A percentile compares a stretch with the other conserved stretches of the same genome.
These are phyloP conservation scores for Microctenopoma lineatum DNA, from an alignment of 2,797 vertebrate genomes.

Conservation along the genomic window DNA sequence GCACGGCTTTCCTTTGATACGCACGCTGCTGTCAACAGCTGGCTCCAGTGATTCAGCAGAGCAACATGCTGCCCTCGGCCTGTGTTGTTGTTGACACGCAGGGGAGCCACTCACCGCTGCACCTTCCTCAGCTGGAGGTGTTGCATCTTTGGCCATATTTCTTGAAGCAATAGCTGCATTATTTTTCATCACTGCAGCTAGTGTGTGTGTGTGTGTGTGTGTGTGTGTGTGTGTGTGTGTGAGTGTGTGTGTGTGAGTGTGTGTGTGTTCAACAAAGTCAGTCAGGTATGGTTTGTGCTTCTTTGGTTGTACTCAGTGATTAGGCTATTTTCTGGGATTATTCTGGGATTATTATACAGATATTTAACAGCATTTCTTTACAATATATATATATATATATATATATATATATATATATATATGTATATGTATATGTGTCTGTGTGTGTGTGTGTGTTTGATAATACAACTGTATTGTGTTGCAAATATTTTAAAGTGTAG, in stretches of 20 bases:
- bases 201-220: not conserved
- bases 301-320: not conserved
- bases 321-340: not conserved
- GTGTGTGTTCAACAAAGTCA: slow-evolving; percentile 22
- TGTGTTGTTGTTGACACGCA: slow-evolving; percentile 62
- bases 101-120: slow-evolving; percentile 20
- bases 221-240: slow-evolving; percentile 2
- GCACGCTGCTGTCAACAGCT: slow-evolving; percentile 68
- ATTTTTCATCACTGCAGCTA: slow-evolving; percentile 47
- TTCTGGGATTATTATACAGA: not conserved
- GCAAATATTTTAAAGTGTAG: not conserved
- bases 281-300: slow-evolving; percentile 1
- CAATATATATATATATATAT: too few species aligned
- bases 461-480: too few species aligned
- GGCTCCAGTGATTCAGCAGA: slow-evolving; percentile 59
- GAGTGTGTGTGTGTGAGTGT: slow-evolving; percentile 8
- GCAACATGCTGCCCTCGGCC: slow-evolving; percentile 62
- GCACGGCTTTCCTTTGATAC: slow-evolving; percentile 25
- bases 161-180: slow-evolving; percentile 6
- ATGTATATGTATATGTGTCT: too few species aligned
- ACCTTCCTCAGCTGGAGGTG: not conserved
- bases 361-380: not conserved
- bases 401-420: too few species aligned
- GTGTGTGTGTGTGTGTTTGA: too few species aligned
- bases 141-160: slow-evolving; percentile 1